Evolutionary conservation across 2,797 vertebrate genomes (phyloP).

Genomic region (Phoeniculus purpureus): DNA sequence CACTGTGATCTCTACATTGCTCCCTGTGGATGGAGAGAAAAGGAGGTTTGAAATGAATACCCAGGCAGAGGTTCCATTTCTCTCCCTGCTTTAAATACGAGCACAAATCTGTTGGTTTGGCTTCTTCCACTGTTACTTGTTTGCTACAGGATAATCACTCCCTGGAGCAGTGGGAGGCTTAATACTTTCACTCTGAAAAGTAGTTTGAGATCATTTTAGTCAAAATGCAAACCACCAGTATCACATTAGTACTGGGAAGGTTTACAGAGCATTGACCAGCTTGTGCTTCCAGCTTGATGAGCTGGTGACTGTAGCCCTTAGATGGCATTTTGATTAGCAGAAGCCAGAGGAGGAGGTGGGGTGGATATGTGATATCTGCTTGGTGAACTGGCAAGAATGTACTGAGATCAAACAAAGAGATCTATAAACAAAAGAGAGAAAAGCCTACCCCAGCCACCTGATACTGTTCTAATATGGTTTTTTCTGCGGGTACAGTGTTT

Average conservation of each 20-base stretch:
- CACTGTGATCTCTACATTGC: fast-evolving
- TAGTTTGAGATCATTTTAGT: background rate
- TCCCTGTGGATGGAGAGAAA: background rate
- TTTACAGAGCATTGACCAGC: background rate
- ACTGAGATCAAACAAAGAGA: background rate
- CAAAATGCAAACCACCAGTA: conserved; percentile 3
- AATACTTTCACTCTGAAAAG: background rate
- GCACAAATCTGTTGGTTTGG: conserved; percentile 15
- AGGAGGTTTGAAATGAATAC: background rate
- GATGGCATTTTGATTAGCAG: conserved; percentile 5
- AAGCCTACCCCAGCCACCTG: background rate
- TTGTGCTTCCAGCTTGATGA: conserved; percentile 4
- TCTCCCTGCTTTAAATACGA: background rate
- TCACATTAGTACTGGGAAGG: background rate
- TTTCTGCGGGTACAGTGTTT: background rate
- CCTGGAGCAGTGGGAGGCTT: background rate
- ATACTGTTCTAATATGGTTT: background rate
- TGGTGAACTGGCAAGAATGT: background rate
- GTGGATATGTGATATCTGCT: background rate
- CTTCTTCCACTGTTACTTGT: background rate
- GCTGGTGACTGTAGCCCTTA: background rate
- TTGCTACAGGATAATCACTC: background rate
- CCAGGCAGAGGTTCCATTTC: background rate
- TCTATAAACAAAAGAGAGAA: background rate
- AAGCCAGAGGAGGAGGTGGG: background rate